These are phyloP conservation scores for Coregonus suidteri DNA, from an alignment of 2,797 vertebrate species.

Conservation along the genomic window DNA sequence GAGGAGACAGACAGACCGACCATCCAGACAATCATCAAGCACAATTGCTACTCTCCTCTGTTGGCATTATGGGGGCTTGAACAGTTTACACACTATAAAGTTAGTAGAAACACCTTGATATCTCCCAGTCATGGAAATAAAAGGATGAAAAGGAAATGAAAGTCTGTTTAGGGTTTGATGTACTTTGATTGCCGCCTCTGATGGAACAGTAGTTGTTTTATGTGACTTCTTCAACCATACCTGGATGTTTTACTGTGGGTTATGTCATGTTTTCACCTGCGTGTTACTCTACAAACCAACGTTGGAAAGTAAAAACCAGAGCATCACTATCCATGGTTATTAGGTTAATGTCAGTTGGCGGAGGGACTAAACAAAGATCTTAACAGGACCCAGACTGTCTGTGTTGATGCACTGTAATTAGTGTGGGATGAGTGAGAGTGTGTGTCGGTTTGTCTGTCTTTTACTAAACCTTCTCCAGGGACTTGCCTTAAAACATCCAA, in stretches of 20 bases:
- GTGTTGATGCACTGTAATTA: neutral
- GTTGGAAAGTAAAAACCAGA: neutral
- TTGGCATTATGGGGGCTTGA: constrained; percentile 24
- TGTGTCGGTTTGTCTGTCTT: neutral
- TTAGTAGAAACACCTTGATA: neutral
- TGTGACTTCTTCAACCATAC: constrained; percentile 20
- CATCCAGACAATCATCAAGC: constrained; percentile 57
- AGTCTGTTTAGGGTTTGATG: constrained; percentile 12
- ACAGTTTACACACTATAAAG: neutral
- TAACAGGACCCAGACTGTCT: neutral
- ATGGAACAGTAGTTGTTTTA: neutral
- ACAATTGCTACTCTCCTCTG: constrained; percentile 43
- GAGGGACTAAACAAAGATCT: neutral
- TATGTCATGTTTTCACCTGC: constrained; percentile 21
- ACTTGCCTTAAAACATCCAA: constrained; percentile 20
- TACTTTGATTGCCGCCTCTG: neutral
- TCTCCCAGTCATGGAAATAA: constrained; percentile 43
- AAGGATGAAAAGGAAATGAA: constrained; percentile 55
- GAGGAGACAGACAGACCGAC: constrained; percentile 63
- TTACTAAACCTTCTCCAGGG: neutral
- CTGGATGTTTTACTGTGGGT: constrained; percentile 53
- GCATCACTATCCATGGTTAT: neutral
- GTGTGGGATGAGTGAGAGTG: neutral
- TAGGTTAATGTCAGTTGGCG: neutral
- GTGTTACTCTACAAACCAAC: neutral